Evolutionary conservation across 92 coral and sea anemone species (phyloP), one percentile per base, ranked within the genome.

Genomic region (Siderastrea siderea): DNA sequence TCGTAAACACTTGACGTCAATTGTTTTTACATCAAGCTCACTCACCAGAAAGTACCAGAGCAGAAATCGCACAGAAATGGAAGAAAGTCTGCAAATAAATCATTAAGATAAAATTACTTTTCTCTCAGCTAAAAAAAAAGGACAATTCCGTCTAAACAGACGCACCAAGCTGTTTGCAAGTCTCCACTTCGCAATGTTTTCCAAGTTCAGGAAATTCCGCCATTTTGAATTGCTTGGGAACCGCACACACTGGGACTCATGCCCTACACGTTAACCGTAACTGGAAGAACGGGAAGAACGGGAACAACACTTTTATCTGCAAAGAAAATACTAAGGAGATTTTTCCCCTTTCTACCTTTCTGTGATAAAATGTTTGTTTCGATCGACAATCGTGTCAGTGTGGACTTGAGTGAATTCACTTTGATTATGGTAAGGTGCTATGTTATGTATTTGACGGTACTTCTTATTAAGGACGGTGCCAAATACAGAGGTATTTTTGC

Each of bases 191-290:
- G 81, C 99, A 96, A 38, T 91, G 95, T 53, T 89, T 80, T 46
- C 99, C 99, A 11, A 96, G 77, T 16, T 86, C 86, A 64, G 95
- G 93, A 65, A 96, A 85, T 76, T 95, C 99, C 94, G 99, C 98
- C 99, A 96, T 96, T 47, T 93, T 94, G 93, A 52, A 53, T 65
- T 54, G 54, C 57, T 77, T 61, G 46, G 71, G 49, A 62, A 62
- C 82, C 82, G 44, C 64, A 71, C 78, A 15, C 57, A 59, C 67
- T 82, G 17, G 80, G 16, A 66, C 78, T 83, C 94, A 59, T 17
- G 82, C 71, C 45, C 26, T 73, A 12, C 47, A 12, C 38, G 10
- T 45, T 14, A 26, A 26, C 9, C 54, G 58, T 46, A 1, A 43
- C 1, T 13, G 38, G 54, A 64, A 49, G 47, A 17, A 54, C 61